phyloP scores from a whole-genome alignment of 2,797 vertebrate species.

The Gadopsis marmoratus region DNA sequence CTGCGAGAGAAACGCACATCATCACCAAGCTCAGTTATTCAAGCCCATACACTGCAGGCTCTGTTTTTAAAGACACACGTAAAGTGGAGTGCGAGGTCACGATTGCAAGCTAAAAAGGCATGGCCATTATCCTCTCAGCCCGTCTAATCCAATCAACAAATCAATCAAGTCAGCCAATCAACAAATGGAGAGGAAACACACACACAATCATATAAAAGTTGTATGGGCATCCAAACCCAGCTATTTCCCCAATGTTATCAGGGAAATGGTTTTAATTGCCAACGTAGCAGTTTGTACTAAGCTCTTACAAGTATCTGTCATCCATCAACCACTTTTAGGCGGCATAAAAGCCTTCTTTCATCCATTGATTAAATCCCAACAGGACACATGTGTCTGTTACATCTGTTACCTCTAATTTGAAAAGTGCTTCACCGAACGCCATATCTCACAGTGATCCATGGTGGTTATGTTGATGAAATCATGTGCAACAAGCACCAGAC shows the following conservation, averaged over 20 bases:
- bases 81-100: background rate
- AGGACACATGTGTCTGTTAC: background rate
- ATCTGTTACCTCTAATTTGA: slow-evolving; percentile 17
- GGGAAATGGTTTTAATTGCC: background rate
- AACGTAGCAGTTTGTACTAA: background rate
- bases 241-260: background rate
- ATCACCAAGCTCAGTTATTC: background rate
- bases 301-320: background rate
- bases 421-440: background rate
- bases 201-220: background rate
- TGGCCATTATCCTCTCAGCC: background rate
- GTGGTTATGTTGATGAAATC: slow-evolving; percentile 20
- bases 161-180: slow-evolving; percentile 13
- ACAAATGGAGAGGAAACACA: background rate
- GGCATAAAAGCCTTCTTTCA: background rate
- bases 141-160: background rate
- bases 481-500: background rate
- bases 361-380: slow-evolving; percentile 8
- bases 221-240: background rate
- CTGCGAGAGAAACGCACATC: background rate
- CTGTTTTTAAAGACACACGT: too few relatives aligned
- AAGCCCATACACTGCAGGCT: background rate
- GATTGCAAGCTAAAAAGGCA: background rate
- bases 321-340: background rate
- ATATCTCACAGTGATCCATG: background rate